Evolutionary conservation across 2,888 invertebrate genomes (phyloP).

Genomic region (Tubulanus polymorphus): DNA sequence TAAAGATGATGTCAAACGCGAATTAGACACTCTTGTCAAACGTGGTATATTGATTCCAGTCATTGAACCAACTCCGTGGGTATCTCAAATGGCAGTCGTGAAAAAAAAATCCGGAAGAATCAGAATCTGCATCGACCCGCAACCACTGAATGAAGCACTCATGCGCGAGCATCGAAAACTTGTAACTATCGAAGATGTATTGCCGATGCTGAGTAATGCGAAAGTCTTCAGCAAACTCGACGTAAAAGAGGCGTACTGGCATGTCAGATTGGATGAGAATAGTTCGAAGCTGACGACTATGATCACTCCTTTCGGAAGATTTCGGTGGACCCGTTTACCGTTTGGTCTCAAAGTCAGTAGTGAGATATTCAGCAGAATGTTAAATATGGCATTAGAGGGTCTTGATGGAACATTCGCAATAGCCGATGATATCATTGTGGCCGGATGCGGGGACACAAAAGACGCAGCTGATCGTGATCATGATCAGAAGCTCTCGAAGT

Average conservation of each 20-base stretch:
- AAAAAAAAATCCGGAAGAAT: constrained; percentile 11
- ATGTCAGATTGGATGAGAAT: constrained; percentile 10
- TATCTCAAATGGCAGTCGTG: constrained; percentile 16
- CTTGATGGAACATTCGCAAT: constrained; percentile 15
- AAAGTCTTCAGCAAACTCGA: constrained; percentile 5
- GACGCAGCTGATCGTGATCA: constrained; percentile 14
- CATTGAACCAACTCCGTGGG: constrained; percentile 17
- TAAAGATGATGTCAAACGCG: constrained; percentile 7
- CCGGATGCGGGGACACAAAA: constrained; percentile 16
- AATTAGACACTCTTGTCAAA: constrained; percentile 8
- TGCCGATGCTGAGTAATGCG: constrained; percentile 5
- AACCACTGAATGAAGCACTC: constrained; percentile 13
- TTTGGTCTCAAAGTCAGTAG: constrained; percentile 23
- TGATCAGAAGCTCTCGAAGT: constrained; percentile 7
- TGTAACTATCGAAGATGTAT: constrained; percentile 8
- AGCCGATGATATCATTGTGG: constrained; percentile 18
- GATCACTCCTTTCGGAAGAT: constrained; percentile 12
- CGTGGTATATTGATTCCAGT: constrained; percentile 8
- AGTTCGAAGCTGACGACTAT: constrained; percentile 9
- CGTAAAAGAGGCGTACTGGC: constrained; percentile 5
- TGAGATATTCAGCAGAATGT: constrained; percentile 23
- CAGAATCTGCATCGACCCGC: constrained; percentile 22
- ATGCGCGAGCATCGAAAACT: constrained; percentile 2
- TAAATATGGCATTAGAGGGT: constrained; percentile 18
- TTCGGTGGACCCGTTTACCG: constrained; percentile 12